Evolutionary conservation across 2,888 invertebrate species (phyloP), one percentile per base, ranked within the genome.

Genomic region (Aquatica leii): DNA sequence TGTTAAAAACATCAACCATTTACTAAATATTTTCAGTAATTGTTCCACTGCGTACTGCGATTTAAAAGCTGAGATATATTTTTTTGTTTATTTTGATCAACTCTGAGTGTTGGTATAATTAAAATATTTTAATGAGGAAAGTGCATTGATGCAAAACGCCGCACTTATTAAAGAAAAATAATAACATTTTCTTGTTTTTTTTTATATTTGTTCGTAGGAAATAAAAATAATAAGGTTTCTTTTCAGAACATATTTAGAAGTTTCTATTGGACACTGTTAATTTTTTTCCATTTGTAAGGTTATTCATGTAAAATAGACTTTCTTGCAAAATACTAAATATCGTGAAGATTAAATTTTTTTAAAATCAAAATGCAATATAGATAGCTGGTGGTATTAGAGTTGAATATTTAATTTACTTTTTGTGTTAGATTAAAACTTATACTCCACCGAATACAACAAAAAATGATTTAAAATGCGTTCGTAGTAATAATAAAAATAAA

Each of bases 91-190:
- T 71, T 69, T 71, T 70, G 69, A 71, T 72, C 72, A 69, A 60
- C 63, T 62, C 66, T 64, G 68, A 67, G 68, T 69, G 74, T 72
- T 61, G 70, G 73, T 68, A 71, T 79, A 79, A 79, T 79, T 79
- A 76, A 78, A 76, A 79, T 78, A 78, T 80, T 80, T 80, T 80
- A 80, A 80, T 76, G 79, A 80, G 80, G 72, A 80, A 78, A 79
- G 76, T 77, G 80, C 79, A 80, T 72, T 73, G 78, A 76, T 75
- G 80, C 79, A 57, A 62, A 65, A 59, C 41, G 51, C 56, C 9
- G 50, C 61, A 54, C 62, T 59, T 57, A 61, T 59, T 40, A 35
- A 34, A 50, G 55, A 53, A 41, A 53, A 54, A 43, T 53, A 52
- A 43, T 57, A 24, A 52, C 58, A 58, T 40, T 48, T n/a, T n/a